These are phyloP conservation scores for Morone chrysops DNA, from an alignment of 2,113 vertebrate genomes.

Conservation along the genomic window DNA sequence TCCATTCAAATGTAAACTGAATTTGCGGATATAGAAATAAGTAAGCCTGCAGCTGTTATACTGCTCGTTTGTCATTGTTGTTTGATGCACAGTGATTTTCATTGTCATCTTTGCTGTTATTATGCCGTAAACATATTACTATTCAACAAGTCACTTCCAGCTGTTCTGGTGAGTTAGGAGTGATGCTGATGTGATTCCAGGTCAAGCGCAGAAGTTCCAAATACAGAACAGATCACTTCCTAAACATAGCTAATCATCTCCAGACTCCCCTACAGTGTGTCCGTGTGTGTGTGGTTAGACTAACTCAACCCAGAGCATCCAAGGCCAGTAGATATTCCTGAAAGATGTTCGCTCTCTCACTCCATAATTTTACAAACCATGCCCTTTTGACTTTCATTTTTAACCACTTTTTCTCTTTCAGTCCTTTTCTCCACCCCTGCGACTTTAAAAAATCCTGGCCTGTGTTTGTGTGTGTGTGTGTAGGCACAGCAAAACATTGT, in stretches of 20 bases:
- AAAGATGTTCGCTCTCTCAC: conserved; percentile 27
- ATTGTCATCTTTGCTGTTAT: background rate
- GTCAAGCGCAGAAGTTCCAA: conserved; percentile 57
- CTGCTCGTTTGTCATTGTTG: background rate
- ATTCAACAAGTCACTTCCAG: conserved; percentile 31
- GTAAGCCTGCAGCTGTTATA: background rate
- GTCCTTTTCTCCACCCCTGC: conserved; percentile 26
- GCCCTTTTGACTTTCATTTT: conserved; percentile 56
- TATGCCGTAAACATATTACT: background rate
- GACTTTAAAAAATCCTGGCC: conserved; percentile 21
- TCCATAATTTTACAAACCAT: conserved; percentile 55
- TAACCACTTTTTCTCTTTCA: conserved; percentile 23
- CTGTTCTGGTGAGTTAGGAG: conserved; percentile 19
- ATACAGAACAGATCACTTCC: conserved; percentile 69
- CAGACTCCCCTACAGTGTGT: conserved; percentile 47
- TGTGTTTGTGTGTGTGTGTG: background rate
- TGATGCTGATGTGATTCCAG: conserved; percentile 62
- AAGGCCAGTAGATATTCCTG: conserved; percentile 49
- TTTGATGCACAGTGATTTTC: background rate
- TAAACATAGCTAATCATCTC: conserved; percentile 72
- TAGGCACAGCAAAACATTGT: conserved; percentile 61
- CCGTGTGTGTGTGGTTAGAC: conserved; percentile 45
- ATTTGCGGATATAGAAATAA: background rate
- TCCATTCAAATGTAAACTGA: background rate
- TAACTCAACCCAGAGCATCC: conserved; percentile 49